Base-by-base conservation (phyloP, 2,888 invertebrate species). In the Noctua fimbriata region DNA sequence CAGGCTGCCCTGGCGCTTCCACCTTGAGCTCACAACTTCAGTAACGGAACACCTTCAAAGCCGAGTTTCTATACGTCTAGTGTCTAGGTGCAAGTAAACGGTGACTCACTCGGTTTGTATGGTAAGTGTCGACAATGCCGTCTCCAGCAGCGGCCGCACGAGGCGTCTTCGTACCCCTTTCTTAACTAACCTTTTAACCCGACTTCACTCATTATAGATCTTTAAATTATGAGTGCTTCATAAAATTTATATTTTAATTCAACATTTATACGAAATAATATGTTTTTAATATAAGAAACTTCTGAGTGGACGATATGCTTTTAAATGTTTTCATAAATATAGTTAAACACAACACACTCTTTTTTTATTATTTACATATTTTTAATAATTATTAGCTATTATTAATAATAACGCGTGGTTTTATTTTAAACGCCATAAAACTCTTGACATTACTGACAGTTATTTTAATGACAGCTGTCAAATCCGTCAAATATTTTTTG, bases 331-430 rank as follows among this genome's bases (percentile, higher is more conserved):
- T 52, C 0, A 76, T 49, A 81, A 28, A 70, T 75, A 47, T 81
- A 76, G 2, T 21, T 58, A 52, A 10, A 65, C 32, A 65, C 10
- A 65, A 5, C 21, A 78, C 10, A 41, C 24, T 44, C 47, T 41
- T 80, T 73, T 55, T 63, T 7, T 7, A 69, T 5, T 55, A 79
- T 66, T 32, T 70, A 81, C 70, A 81, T 18, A 69, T 36, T 69
- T 58, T 41, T 69, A 9, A 47, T 55, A 49, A 55, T 4, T 69
- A 16, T 21, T 9, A 28, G 1, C 18, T n/a, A 28, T 2, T 58
- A 14, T 7, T 76, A 47, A 32, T n/a, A 75, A 9, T 28, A n/a
- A n/a, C n/a, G 18, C 5, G 21, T 21, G 5, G 16, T 18, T 41
- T 1, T 32, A 18, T 58, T 21, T 5, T 1, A 58, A n/a, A 3